Conservation (phyloP, 2,797 vertebrate genomes). For the Crax fasciolata region DNA sequence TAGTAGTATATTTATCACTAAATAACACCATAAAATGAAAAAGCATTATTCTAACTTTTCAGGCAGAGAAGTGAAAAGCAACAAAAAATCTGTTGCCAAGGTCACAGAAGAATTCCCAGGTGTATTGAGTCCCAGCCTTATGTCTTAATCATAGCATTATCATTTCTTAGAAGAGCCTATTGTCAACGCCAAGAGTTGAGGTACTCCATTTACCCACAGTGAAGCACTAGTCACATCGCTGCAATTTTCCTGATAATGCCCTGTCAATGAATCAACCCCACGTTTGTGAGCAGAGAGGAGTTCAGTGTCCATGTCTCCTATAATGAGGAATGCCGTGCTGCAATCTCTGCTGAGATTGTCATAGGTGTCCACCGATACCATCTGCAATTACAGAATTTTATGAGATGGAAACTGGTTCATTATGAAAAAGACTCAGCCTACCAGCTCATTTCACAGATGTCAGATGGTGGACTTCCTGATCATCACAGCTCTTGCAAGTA, state of each 20-base stretch:
- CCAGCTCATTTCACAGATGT: slow-evolving; percentile 71
- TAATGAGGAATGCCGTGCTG: slow-evolving; percentile 58
- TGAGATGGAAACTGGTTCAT: slow-evolving; percentile 74
- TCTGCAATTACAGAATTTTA: slow-evolving; percentile 73
- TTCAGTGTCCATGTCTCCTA: slow-evolving; percentile 58
- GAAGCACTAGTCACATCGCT: slow-evolving; percentile 36
- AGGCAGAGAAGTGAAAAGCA: slow-evolving; percentile 27
- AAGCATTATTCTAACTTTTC: slow-evolving; percentile 29
- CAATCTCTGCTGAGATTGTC: slow-evolving; percentile 66
- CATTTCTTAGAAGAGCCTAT: slow-evolving; percentile 55
- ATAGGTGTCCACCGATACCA: slow-evolving; percentile 71
- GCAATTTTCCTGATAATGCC: slow-evolving; percentile 67
- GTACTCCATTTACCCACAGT: slow-evolving; percentile 63
- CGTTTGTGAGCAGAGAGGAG: slow-evolving; percentile 44
- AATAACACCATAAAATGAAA: slow-evolving; percentile 4
- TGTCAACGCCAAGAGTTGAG: slow-evolving; percentile 62
- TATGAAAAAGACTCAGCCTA: slow-evolving; percentile 68
- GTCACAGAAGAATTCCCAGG: slow-evolving; percentile 29
- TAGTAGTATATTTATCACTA: slow-evolving; percentile 12
- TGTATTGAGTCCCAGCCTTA: not conserved
- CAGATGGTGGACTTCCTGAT: slow-evolving; percentile 41
- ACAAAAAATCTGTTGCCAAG: not conserved
- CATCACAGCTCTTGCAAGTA: not conserved
- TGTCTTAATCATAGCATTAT: slow-evolving; percentile 55
- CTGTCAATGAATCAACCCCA: slow-evolving; percentile 67